These are phyloP conservation scores for Bombus consobrinus DNA, from an alignment of 1,140 invertebrate species.

Conservation along the genomic window DNA sequence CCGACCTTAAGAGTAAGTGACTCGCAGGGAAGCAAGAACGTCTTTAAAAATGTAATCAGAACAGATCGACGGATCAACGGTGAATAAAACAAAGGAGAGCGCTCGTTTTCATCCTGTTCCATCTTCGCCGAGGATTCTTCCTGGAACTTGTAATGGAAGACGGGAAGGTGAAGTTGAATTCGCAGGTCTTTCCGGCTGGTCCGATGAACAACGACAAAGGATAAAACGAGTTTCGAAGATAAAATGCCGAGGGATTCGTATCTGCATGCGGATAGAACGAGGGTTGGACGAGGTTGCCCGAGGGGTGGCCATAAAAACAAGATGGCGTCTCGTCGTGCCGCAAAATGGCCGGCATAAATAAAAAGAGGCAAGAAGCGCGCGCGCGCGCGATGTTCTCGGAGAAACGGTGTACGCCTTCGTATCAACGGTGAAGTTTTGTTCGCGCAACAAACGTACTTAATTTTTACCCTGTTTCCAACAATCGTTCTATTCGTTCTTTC, in stretches of 20 bases:
- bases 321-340: constrained; percentile 72
- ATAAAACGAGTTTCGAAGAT: constrained; percentile 22
- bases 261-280: constrained; percentile 47
- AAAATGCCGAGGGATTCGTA: constrained; percentile 40
- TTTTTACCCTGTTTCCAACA: background rate
- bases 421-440: constrained; percentile 17
- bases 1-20: constrained; percentile 17
- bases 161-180: background rate
- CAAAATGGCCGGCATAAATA: constrained; percentile 79
- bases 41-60: constrained; percentile 64
- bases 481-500: background rate
- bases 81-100: constrained; percentile 70
- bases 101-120: background rate
- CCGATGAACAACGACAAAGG: constrained; percentile 34
- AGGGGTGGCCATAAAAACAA: constrained; percentile 78
- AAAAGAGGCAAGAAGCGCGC: constrained; percentile 61
- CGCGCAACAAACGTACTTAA: background rate
- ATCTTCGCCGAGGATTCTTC: background rate
- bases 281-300: constrained; percentile 41
- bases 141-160: constrained; percentile 5
- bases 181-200: constrained; percentile 7
- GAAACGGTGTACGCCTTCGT: constrained; percentile 35
- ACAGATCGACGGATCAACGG: constrained; percentile 50
- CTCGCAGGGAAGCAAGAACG: background rate
- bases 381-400: constrained; percentile 16